Base-by-base conservation (phyloP, 2,888 invertebrate genomes). In the Protonemura montana region DNA sequence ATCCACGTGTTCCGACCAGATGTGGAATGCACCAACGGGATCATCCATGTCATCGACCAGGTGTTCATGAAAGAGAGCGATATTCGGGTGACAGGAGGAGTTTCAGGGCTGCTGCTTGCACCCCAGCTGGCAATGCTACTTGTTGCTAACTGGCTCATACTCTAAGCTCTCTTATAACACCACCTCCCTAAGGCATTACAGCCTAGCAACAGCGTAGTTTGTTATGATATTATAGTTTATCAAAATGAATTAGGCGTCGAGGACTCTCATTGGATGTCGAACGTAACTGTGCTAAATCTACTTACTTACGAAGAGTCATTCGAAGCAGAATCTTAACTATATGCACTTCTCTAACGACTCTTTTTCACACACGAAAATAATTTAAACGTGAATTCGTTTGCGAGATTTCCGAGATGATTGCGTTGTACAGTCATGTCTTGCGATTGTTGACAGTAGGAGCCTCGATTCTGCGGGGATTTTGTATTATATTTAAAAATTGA, bases 11-110 rank as follows among this genome's bases (percentile, higher is more conserved):
- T 95, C 91, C 95, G 98, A 88, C 97, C 98, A 29, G 98, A 99
- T 91, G 97, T 99, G 3, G 97, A 97, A 90, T 98, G 98, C 91
- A 98, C 97, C 91, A 98, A 98, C 91, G 98, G 98, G 85, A 96
- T 98, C 89, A 98, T 98, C 89, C 98, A 98, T 91, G 97, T 98
- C 88, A 97, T 98, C 90, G 98, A 98, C 90, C 94, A 94, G 89
- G 98, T 98, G 5, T 95, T 98, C 90, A 92, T 98, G 87, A 94
- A 94, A 90, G 96, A 96, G 89, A 95, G 95, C 89, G 98, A 98
- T 91, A 95, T 98, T 88, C 94, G 94, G 88, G 95, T 96, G 87
- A 95, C 94, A 86, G 91, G 91, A 42, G 91, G 91, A n/a, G 89
- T 90, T 7, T 29, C 86, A 0, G 82, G 86, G 10, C 81, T 87